Evolutionary conservation across 2,113 vertebrate species (phyloP), one percentile per base, ranked within the genome.

Genomic region (Balaeniceps rex): DNA sequence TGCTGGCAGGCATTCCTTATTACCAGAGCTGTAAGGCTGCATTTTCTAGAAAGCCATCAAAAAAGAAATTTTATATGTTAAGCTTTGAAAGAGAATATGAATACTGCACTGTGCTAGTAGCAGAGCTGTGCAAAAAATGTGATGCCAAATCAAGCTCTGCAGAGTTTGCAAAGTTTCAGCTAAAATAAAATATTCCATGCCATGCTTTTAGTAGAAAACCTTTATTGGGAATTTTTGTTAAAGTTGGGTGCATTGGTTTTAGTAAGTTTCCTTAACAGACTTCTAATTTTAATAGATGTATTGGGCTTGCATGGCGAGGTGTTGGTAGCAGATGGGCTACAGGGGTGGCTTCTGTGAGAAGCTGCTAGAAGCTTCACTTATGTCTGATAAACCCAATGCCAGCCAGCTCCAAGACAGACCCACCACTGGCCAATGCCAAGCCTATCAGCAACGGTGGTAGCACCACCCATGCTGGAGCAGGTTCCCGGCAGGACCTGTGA

Each of bases 1-100:
- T 91, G 47, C 92, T 94, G 88, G 69, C 76, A 97, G 83, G 16
- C 22, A 40, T 88, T 93, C 42, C 42, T 81, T 92, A 78, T 90
- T 71, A 82, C 76, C 42, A 88, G 77, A 64, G 47, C 60, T 87
- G 33, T 78, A 92, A 88, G 51, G 18, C 51, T 92, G 40, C 24
- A 36, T 91, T 90, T 91, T 93, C 65, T 64, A 92, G 83, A 83
- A 76, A 92, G 18, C 40, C 55, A 88, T 88, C 58, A 60, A 88
- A 93, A 93, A 63, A 88, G 19, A 94, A 60, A 66, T 83, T 60
- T 86, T 92, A 44, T 83, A 42, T 74, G 49, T 87, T 92, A n/a
- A 80, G 51, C 16, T 90, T 88, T 95, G 75, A 90, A 96, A 74
- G n/a, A 54, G n/a, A 83, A 70, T 92, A 57, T 34, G 63, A 90